Evolutionary conservation across 2,888 invertebrate genomes (phyloP).

Genomic region (Lingula anatina): DNA sequence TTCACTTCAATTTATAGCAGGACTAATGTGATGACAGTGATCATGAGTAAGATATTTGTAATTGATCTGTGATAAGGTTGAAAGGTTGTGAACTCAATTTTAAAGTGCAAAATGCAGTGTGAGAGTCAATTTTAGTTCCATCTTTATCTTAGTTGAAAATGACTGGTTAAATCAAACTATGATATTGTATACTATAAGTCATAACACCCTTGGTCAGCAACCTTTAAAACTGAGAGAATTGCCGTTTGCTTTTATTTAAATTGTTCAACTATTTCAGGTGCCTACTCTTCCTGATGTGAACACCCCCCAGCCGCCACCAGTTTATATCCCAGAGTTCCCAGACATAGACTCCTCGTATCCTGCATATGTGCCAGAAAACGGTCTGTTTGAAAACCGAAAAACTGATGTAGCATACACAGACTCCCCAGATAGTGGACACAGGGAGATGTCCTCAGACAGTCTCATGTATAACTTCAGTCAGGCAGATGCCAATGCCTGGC

Average conservation of each 20-base stretch:
- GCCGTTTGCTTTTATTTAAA: neutral
- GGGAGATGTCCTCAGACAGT: constrained; percentile 47
- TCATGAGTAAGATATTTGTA: too few relatives aligned
- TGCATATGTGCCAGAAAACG: constrained; percentile 14
- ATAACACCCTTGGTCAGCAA: too few relatives aligned
- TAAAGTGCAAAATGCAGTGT: too few relatives aligned
- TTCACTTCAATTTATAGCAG: too few relatives aligned
- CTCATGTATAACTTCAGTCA: constrained; percentile 23
- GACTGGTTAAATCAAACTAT: too few relatives aligned
- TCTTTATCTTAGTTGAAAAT: too few relatives aligned
- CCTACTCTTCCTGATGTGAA: constrained; percentile 36
- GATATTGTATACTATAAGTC: too few relatives aligned
- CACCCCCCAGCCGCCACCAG: constrained; percentile 38
- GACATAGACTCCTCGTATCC: constrained; percentile 15
- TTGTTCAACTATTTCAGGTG: constrained; percentile 19
- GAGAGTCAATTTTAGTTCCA: too few relatives aligned
- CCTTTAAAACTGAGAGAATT: too few relatives aligned
- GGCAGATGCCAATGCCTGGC: constrained; percentile 17
- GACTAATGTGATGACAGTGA: too few relatives aligned
- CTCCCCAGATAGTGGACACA: constrained; percentile 49
- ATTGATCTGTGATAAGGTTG: too few relatives aligned
- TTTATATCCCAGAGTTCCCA: constrained; percentile 27
- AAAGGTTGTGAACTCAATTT: too few relatives aligned
- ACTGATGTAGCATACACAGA: constrained; percentile 33
- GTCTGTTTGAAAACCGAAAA: constrained; percentile 28